Percentiles rank a stretch among this genome's conserved stretches.
Conservation (phyloP, 2,113 vertebrate species). For the Myocastor coypus region DNA sequence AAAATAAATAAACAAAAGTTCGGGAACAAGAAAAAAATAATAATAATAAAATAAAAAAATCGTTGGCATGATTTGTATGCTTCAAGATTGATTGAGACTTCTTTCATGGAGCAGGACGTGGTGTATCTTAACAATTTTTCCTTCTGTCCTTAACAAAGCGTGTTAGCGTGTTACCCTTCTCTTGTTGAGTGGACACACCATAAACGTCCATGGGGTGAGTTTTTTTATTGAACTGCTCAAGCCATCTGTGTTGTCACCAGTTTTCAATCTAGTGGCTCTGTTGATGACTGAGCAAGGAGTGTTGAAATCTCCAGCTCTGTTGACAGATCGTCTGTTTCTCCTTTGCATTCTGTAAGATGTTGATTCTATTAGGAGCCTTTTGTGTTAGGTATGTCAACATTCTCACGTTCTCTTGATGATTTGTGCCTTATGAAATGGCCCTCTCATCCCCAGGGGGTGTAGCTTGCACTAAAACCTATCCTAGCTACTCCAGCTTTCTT, state of each 20-base stretch:
- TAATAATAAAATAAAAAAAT: too few relatives aligned
- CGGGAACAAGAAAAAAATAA: too few relatives aligned
- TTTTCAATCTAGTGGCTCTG: constrained; percentile 34
- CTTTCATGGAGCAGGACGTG: background rate
- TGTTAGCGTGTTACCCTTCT: background rate
- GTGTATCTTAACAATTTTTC: background rate
- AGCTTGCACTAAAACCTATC: background rate
- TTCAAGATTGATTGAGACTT: constrained; percentile 32
- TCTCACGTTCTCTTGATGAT: background rate
- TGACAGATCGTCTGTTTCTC: background rate
- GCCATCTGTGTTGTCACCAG: background rate
- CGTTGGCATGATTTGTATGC: background rate
- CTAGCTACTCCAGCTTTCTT: background rate
- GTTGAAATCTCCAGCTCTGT: background rate
- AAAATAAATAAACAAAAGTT: too few relatives aligned
- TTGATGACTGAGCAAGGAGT: background rate
- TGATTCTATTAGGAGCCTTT: background rate
- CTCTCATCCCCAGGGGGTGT: background rate
- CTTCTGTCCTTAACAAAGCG: background rate
- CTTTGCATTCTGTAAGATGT: background rate
- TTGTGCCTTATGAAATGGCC: background rate
- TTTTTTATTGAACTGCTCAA: background rate
- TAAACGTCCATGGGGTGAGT: background rate
- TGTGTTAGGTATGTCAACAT: background rate
- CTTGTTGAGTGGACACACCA: background rate